A percentile compares a stretch with the other conserved stretches of the same genome.
Evolutionary conservation across 2,113 vertebrate species (phyloP).

Genomic region (Bagarius yarrelli): DNA sequence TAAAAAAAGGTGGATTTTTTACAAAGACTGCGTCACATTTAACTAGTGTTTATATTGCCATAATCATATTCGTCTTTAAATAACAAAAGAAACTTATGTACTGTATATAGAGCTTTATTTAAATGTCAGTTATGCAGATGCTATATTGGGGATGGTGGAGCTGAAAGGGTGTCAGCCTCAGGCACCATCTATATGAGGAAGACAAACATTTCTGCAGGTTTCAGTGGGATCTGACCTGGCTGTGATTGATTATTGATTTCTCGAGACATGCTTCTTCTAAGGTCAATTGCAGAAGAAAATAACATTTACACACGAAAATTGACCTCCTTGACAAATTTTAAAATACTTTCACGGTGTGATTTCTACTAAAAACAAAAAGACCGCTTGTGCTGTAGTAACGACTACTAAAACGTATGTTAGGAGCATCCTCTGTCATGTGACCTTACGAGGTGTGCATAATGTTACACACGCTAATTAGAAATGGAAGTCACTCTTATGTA

Average conservation of each 20-base stretch:
- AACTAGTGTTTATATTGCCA: not conserved
- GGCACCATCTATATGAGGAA: constrained; percentile 32
- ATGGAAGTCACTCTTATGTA: constrained; percentile 28
- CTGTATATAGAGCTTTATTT: not conserved
- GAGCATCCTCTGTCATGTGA: not conserved
- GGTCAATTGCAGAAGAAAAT: constrained; percentile 46
- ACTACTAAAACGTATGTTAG: not conserved
- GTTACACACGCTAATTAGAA: constrained; percentile 1
- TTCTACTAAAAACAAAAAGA: not conserved
- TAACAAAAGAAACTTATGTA: not conserved
- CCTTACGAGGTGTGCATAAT: not conserved
- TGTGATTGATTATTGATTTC: constrained; percentile 57
- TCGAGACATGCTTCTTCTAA: constrained; percentile 37
- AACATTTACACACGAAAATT: constrained; percentile 12
- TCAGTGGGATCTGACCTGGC: constrained; percentile 28
- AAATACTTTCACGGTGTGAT: not conserved
- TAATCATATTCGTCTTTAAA: not conserved
- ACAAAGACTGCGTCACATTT: constrained; percentile 2
- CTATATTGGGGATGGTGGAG: constrained; percentile 12
- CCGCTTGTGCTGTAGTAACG: not conserved
- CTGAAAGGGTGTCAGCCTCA: constrained; percentile 15
- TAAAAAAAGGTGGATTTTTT: constrained; percentile 8
- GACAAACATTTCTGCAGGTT: constrained; percentile 42
- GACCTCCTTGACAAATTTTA: constrained; percentile 33
- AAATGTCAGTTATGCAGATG: not conserved